Conservation (phyloP, 2,888 invertebrate genomes). For the Xanthorhoe designata region DNA sequence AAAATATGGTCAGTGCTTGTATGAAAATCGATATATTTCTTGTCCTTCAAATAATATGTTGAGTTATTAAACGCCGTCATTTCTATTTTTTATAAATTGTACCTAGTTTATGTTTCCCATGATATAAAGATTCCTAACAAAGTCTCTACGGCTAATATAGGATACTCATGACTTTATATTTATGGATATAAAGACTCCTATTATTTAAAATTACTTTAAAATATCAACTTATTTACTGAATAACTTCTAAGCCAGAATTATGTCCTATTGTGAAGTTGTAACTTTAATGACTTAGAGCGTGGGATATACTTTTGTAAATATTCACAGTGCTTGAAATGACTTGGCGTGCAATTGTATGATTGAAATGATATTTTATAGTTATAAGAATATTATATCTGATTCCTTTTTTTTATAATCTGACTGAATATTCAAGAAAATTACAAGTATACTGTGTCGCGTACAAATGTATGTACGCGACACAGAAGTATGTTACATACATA, state of each 20-base stretch:
- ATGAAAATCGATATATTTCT: too few relatives aligned
- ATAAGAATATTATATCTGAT: not conserved
- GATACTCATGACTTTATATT: too few relatives aligned
- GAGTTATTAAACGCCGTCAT: too few relatives aligned
- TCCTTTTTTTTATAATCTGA: not conserved
- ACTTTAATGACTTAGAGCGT: conserved; percentile 35
- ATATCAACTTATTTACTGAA: not conserved
- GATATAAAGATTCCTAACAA: too few relatives aligned
- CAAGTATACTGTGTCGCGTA: not conserved
- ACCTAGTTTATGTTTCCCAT: too few relatives aligned
- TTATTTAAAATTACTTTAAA: not conserved
- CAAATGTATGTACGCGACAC: too few relatives aligned
- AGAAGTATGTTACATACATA: too few relatives aligned
- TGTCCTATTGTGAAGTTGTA: conserved; percentile 22
- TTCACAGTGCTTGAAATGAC: not conserved
- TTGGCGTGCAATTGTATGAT: conserved; percentile 14
- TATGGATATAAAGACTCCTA: not conserved
- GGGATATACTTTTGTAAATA: conserved; percentile 34
- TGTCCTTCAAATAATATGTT: too few relatives aligned
- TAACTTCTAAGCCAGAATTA: not conserved
- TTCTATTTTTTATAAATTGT: too few relatives aligned
- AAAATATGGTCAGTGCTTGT: too few relatives aligned
- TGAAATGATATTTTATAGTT: conserved; percentile 1
- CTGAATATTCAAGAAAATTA: not conserved
- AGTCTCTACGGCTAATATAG: too few relatives aligned